A percentile compares a stretch with the other conserved stretches of the same genome.
These are phyloP conservation scores for Clepsis dumicolana DNA, from an alignment of 2,888 invertebrate species.

Conservation along the genomic window DNA sequence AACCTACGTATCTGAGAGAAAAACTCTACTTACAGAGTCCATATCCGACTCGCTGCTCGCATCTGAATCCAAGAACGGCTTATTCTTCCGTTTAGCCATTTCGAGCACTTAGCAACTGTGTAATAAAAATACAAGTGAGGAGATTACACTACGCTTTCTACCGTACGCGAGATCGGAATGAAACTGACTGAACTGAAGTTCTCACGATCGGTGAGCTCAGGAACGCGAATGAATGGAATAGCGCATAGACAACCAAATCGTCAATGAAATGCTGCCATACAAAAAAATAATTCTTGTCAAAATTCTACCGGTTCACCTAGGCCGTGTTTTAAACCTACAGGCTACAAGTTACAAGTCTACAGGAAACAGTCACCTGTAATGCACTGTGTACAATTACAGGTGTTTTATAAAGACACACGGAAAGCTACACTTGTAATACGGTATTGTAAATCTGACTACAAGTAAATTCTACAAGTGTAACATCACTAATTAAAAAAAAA, in stretches of 20 bases:
- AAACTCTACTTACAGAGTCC: slow-evolving; percentile 90
- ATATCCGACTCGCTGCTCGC: slow-evolving; percentile 94
- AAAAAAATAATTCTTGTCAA: not conserved
- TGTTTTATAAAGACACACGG: too few relatives aligned
- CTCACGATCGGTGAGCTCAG: slow-evolving; percentile 21
- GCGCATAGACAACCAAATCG: slow-evolving; percentile 39
- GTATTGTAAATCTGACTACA: too few relatives aligned
- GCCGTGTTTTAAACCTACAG: not conserved
- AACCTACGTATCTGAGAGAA: slow-evolving; percentile 61
- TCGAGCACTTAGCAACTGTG: slow-evolving; percentile 53
- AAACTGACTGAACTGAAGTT: slow-evolving; percentile 38
- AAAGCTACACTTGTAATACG: too few relatives aligned
- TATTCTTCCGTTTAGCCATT: slow-evolving; percentile 95
- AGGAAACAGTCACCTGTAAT: too few relatives aligned
- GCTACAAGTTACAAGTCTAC: too few relatives aligned
- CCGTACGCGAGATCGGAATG: slow-evolving; percentile 45
- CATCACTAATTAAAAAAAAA: too few relatives aligned
- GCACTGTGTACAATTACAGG: too few relatives aligned
- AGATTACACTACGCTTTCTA: slow-evolving; percentile 56
- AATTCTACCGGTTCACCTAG: not conserved
- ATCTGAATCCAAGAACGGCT: slow-evolving; percentile 93
- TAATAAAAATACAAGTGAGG: slow-evolving; percentile 47
- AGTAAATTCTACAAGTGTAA: too few relatives aligned
- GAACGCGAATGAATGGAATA: slow-evolving; percentile 41
- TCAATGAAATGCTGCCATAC: slow-evolving; percentile 20